These are phyloP conservation scores for Ectemnius lituratus DNA, from an alignment of 2,888 invertebrate species.

Conservation along the genomic window DNA sequence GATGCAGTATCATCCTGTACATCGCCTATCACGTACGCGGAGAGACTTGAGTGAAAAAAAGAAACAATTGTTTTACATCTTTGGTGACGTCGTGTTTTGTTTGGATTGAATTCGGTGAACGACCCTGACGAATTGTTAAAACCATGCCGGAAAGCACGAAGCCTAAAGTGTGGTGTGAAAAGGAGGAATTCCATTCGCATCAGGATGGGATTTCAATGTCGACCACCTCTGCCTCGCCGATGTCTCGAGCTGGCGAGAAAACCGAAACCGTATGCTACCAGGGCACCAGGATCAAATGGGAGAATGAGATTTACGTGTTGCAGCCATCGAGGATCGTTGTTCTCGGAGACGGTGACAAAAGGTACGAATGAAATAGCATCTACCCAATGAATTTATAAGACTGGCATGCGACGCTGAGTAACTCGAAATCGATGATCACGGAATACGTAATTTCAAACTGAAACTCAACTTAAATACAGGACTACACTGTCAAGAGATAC, in stretches of 20 bases:
- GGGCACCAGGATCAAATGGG: slow-evolving; percentile 34
- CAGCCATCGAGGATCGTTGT: slow-evolving; percentile 50
- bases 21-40: not conserved
- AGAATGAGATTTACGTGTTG: slow-evolving; percentile 40
- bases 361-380: slow-evolving; percentile 44
- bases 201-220: slow-evolving; percentile 64
- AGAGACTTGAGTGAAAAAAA: slow-evolving; percentile 8
- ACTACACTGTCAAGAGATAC: too few relatives aligned
- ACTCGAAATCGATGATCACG: too few relatives aligned
- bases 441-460: too few relatives aligned
- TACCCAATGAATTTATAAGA: too few relatives aligned
- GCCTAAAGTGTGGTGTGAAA: slow-evolving; percentile 61
- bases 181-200: slow-evolving; percentile 45
- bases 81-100: too few relatives aligned
- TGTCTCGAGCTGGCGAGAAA: not conserved
- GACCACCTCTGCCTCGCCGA: slow-evolving; percentile 45
- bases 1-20: not conserved
- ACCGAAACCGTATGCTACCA: slow-evolving; percentile 46
- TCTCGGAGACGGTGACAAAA: slow-evolving; percentile 34
- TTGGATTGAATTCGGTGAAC: too few relatives aligned
- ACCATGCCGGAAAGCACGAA: slow-evolving; percentile 30
- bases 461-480: too few relatives aligned
- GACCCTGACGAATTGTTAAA: slow-evolving; percentile 27
- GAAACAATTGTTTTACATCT: too few relatives aligned
- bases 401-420: too few relatives aligned